Evolutionary conservation across 2,113 vertebrate genomes (phyloP), one percentile per base, ranked within the genome.

Genomic region (Neogale vison): DNA sequence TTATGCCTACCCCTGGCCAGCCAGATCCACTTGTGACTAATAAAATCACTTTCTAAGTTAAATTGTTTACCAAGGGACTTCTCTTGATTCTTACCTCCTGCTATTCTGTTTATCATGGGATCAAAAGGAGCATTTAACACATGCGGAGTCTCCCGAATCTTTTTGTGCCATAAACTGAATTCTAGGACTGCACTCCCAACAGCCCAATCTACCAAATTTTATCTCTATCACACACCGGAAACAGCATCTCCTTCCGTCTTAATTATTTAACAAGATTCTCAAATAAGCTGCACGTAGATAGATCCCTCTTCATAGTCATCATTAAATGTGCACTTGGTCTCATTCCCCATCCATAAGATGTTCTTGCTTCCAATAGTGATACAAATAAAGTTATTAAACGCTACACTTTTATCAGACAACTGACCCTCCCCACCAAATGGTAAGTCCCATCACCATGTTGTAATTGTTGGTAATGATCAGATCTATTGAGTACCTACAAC

Each of bases 301-400:
- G 50, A 89, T 84, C 65, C 26, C 29, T 69, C 63, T 81, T 81
- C 34, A 29, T 10, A 59, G 63, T 36, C 92, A 18, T 65, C 42
- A 71, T 18, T 26, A 52, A 98, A 71, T 26, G 26, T 85, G 1
- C 18, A 59, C 76, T 96, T 55, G 24, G 6, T 65, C 20, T 85
- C 63, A 65, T 57, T 69, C 63, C n/a, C 17, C 20, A 14, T 29
- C 31, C 45, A 88, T 92, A 82, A 61, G 24, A 71, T 61, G 17
- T 7, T 89, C 39, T 89, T 87, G 47, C 67, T 65, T 55, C n/a
- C 57, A 76, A 50, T 11, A 72, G 79, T 13, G 65, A 84, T 52
- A 76, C 76, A 91, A 92, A 71, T 84, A 90, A 92, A 91, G 84
- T 85, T 20, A 36, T 81, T 14, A 81, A 91, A 26, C 26, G 52